phyloP scores from a whole-genome alignment of 2,888 invertebrate species.

The Diadegma fenestrale region DNA sequence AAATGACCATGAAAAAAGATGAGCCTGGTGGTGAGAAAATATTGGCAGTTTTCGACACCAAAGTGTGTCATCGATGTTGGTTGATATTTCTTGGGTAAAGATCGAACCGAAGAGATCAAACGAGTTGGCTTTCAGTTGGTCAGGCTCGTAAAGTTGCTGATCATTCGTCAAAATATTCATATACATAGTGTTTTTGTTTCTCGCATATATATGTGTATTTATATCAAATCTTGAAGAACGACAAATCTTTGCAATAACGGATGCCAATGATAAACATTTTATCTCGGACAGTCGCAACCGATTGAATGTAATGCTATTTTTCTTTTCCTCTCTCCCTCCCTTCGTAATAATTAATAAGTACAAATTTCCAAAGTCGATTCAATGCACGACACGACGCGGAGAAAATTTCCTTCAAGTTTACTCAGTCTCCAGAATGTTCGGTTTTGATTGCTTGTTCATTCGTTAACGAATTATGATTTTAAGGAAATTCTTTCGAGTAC shows the following conservation, averaged over 20 bases:
- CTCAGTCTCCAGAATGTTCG: not conserved
- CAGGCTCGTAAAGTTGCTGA: not conserved
- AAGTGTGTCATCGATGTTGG: too few species aligned
- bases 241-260: conserved; percentile 53
- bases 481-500: not conserved
- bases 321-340: conserved; percentile 10
- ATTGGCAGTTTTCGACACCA: too few species aligned
- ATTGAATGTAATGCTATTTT: conserved; percentile 26
- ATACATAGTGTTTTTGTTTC: conserved; percentile 10
- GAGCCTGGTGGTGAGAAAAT: too few species aligned
- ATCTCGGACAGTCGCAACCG: conserved; percentile 63
- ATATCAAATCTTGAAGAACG: conserved; percentile 23
- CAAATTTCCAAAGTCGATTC: conserved; percentile 41
- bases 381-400: not conserved
- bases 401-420: not conserved
- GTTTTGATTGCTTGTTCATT: not conserved
- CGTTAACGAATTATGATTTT: not conserved
- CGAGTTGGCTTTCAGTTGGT: too few species aligned
- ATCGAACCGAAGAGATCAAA: too few species aligned
- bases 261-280: conserved; percentile 61
- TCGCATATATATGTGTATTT: conserved; percentile 25
- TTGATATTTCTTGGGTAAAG: too few species aligned
- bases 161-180: conserved; percentile 65
- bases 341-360: conserved; percentile 66
- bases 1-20: too few species aligned